A percentile compares a stretch with the other conserved stretches of the same genome.
phyloP scores from a whole-genome alignment of 2,113 vertebrate genomes.

The Cyprinodon tularosa region DNA sequence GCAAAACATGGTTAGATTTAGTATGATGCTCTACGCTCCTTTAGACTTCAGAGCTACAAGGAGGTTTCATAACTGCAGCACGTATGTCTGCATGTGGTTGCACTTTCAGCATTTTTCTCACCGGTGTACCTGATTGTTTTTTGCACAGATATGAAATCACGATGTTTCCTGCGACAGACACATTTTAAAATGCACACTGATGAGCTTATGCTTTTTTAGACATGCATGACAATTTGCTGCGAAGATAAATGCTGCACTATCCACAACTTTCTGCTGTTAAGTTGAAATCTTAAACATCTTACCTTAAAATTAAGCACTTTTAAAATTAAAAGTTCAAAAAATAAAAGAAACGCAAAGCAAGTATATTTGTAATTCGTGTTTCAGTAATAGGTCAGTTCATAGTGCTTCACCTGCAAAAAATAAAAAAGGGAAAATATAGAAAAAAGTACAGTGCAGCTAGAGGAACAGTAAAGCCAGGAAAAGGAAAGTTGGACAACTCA shows the following conservation, averaged over 20 bases:
- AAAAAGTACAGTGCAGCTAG: no score
- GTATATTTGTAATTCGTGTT: no score
- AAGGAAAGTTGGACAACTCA: no score
- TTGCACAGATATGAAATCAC: constrained; percentile 11
- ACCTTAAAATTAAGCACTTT: not conserved
- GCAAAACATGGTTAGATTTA: constrained; percentile 18
- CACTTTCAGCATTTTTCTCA: constrained; percentile 4
- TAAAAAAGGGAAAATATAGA: no score
- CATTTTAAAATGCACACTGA: constrained; percentile 18
- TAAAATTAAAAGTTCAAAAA: not conserved
- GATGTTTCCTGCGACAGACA: constrained; percentile 6
- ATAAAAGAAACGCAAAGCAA: no score
- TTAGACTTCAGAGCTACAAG: not conserved
- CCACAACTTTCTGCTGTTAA: no score
- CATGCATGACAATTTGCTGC: not conserved
- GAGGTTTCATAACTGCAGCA: not conserved
- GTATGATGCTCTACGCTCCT: constrained; percentile 1
- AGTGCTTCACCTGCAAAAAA: no score
- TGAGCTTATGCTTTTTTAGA: constrained; percentile 14
- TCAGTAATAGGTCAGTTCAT: no score
- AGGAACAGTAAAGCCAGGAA: no score
- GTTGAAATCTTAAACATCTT: not conserved
- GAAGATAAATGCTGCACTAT: not conserved
- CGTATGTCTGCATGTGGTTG: constrained; percentile 31
- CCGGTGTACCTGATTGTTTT: constrained; percentile 18